Percentiles rank a stretch among this genome's conserved stretches.
Conservation (phyloP, 92 coral and sea anemone species). For the Anthopleura xanthogrammica region DNA sequence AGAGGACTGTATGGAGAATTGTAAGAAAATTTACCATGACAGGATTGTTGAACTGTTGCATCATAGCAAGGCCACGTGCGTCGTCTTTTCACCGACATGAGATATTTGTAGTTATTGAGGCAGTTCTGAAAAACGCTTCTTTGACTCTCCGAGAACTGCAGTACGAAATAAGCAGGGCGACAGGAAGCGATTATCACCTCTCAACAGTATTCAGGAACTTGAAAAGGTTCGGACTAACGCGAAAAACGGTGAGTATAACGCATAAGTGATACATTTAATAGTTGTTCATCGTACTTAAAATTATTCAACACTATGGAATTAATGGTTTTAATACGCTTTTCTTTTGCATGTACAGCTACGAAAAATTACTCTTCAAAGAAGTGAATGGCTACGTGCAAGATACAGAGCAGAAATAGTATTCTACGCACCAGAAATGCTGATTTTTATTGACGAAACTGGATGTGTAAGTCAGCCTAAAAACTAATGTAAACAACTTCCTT, state of each 20-base stretch:
- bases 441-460: slow-evolving; percentile 33
- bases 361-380: slow-evolving; percentile 25
- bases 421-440: slow-evolving; percentile 14
- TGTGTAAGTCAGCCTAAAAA: slow-evolving; percentile 12
- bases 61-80: background rate
- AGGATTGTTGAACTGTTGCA: background rate
- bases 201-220: background rate
- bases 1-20: background rate
- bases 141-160: background rate
- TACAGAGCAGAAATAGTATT: slow-evolving; percentile 20
- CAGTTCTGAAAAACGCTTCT: slow-evolving; percentile 8
- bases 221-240: background rate
- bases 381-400: slow-evolving; percentile 15
- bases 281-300: background rate
- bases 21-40: background rate
- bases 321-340: background rate
- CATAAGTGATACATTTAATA: background rate
- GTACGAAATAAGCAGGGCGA: background rate
- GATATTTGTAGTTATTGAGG: background rate
- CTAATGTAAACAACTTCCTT: background rate
- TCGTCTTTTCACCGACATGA: background rate
- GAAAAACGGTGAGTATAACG: background rate
- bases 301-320: background rate
- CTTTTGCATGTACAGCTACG: slow-evolving; percentile 2
- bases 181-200: background rate